Base-by-base conservation (phyloP, 2,888 invertebrate species). In the Neuroscelio doddi region DNA sequence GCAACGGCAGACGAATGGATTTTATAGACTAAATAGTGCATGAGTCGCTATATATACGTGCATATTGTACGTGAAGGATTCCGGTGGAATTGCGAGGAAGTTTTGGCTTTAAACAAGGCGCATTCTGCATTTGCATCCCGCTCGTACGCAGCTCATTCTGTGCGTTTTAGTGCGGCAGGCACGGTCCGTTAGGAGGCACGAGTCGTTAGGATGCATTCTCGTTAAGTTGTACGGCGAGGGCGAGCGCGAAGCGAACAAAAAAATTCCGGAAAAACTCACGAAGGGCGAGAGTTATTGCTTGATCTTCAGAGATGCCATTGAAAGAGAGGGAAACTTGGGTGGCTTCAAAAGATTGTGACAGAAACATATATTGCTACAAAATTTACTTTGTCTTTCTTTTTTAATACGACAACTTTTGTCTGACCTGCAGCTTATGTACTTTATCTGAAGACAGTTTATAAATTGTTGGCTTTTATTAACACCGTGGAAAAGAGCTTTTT, bases 401-500 rank as follows among this genome's bases (percentile, higher is more conserved):
- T 63, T 57, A 39, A 47, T 56, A 56, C 56, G 49, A 63, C 61
- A 61, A 67, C 52, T 67, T 59, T 53, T 44, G 52, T 51, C 56
- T 64, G 63, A 67, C 63, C 58, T 64, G 52, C 67, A 47, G 56
- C 55, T 63, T 63, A 67, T 59, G 47, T 55, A 55, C 51, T 50
- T 62, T 52, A 55, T 46, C 47, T 51, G 27, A 17, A 17, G 10
- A 39, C 15, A 46, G 42, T 64, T 59, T 42, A 34, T 21, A 27
- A 47, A 52, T 52, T 47, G 45, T 10, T 10, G 14, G 41, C 29
- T 24, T 41, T 27, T 53, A 34, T 26, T 53, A 39, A 53, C 27
- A 61, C 9, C 8, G 14, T 46, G 49, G 21, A 41, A 29, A 44
- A 49, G 44, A 51, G 29, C 38, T 16, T 27, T n/a, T 10, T 38